phyloP scores from a whole-genome alignment of 1,140 invertebrate genomes.

The Lordiphosa stackelbergi region DNA sequence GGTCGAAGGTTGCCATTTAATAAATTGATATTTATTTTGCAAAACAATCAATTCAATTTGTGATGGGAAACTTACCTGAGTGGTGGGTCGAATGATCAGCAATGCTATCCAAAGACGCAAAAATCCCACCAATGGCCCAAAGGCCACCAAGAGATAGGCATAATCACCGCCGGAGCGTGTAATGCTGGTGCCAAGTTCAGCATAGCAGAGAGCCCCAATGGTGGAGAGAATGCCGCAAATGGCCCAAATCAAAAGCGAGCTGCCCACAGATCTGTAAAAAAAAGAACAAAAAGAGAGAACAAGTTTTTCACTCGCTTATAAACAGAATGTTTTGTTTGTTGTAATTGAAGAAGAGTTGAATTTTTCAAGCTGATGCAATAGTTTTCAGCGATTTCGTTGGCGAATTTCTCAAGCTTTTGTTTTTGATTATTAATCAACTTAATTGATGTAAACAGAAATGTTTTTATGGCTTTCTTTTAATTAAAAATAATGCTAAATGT shows the following conservation, averaged over 20 bases:
- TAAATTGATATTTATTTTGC: slow-evolving; percentile 37
- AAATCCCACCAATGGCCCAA: slow-evolving; percentile 93
- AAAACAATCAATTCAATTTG: slow-evolving; percentile 38
- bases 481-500: slow-evolving; percentile 13
- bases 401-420: background rate
- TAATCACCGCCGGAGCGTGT: slow-evolving; percentile 91
- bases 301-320: background rate
- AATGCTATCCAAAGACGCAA: slow-evolving; percentile 91
- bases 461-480: slow-evolving; percentile 19
- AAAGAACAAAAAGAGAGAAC: slow-evolving; percentile 22
- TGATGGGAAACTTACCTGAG: slow-evolving; percentile 73
- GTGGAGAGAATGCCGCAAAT: slow-evolving; percentile 86
- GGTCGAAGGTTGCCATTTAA: slow-evolving; percentile 35
- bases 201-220: slow-evolving; percentile 89
- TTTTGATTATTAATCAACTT: slow-evolving; percentile 22
- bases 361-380: slow-evolving; percentile 57
- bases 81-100: slow-evolving; percentile 89
- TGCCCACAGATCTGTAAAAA: slow-evolving; percentile 81
- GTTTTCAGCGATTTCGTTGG: slow-evolving; percentile 34
- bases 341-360: slow-evolving; percentile 30
- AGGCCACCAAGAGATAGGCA: slow-evolving; percentile 90
- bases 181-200: slow-evolving; percentile 90
- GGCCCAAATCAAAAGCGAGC: slow-evolving; percentile 86
- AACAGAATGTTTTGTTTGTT: slow-evolving; percentile 25
- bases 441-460: slow-evolving; percentile 33